Evolutionary conservation across 2,888 invertebrate species (phyloP), one percentile per base, ranked within the genome.

Genomic region (Tortrix viridana): DNA sequence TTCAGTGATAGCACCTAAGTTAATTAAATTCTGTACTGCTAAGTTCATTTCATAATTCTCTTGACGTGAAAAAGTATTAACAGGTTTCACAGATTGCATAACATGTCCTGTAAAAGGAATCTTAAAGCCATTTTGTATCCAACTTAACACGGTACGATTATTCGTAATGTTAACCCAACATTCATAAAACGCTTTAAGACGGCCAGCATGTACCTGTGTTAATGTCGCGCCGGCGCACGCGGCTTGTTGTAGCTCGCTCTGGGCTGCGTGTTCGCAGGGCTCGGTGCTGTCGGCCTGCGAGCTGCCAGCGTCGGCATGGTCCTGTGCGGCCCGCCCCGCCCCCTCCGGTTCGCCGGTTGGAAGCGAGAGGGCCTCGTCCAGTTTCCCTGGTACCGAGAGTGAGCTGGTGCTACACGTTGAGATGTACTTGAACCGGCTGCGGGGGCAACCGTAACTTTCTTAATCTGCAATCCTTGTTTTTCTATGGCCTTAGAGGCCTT

Each of bases 341-440:
- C 67, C 65, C 69, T 67, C 5, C 23, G 23, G 69, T 47, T 66
- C 37, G 67, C 47, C 56, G 62, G 61, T 61, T 69, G 23, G 5
- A 23, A 71, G 4, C 71, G 71, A 50, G 71, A 59, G 57, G 69
- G 66, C 19, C 60, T 68, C 26, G 58, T 6, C 66, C 66, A 65
- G 63, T 68, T 68, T 68, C 58, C 66, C 68, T 60, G 62, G 9
- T 20, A 9, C 22, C 12, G 20, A 20, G 9, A 18, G 18, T 23
- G 20, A 4, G 20, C 4, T 2, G 23, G 2, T 5, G 23, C 4
- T 23, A 23, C 3, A 23, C 4, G 4, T 23, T 23, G 46, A 9
- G 46, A 20, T 9, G 7, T 46, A 20, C n/a, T n/a, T n/a, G 5
- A 46, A 14, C 20, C 20, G 46, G 19, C 18, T 19, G 16, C 20